phyloP scores from a whole-genome alignment of 2,797 vertebrate species.

The Ateles fusciceps region DNA sequence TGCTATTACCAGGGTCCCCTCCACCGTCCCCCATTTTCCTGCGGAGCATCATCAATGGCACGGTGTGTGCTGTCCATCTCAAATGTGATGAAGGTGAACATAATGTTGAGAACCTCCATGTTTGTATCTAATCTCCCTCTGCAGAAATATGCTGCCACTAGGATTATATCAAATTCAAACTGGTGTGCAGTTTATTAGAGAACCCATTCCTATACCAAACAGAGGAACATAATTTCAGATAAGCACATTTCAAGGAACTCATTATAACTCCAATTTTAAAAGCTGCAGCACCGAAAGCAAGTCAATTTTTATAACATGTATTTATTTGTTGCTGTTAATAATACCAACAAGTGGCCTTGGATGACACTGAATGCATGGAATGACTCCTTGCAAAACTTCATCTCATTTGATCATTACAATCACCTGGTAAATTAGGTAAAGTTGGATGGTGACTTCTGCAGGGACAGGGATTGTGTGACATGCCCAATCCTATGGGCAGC shows the following conservation, averaged over 20 bases:
- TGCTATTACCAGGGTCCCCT: background rate
- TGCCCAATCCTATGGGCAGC: background rate
- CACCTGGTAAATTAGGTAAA: background rate
- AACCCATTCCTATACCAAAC: slow-evolving; percentile 34
- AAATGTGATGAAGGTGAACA: background rate
- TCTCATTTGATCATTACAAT: background rate
- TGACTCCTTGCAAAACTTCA: background rate
- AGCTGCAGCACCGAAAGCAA: background rate
- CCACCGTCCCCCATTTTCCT: background rate
- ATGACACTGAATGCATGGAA: background rate
- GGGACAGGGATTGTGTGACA: background rate
- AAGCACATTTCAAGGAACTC: slow-evolving; percentile 59
- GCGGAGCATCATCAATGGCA: background rate
- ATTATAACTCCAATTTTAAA: slow-evolving; percentile 57
- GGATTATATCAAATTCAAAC: background rate
- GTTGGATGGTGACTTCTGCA: background rate
- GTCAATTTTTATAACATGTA: slow-evolving; percentile 46
- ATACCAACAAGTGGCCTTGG: background rate
- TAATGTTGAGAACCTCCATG: background rate
- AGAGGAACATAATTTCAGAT: slow-evolving; percentile 33
- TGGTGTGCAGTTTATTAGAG: background rate
- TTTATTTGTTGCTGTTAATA: slow-evolving; percentile 45
- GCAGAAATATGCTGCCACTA: background rate
- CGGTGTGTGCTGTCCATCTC: background rate
- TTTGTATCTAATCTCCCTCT: background rate